Percentiles rank a stretch among this genome's conserved stretches.
Evolutionary conservation across 2,888 invertebrate species (phyloP).

Genomic region (Harmothoe impar): DNA sequence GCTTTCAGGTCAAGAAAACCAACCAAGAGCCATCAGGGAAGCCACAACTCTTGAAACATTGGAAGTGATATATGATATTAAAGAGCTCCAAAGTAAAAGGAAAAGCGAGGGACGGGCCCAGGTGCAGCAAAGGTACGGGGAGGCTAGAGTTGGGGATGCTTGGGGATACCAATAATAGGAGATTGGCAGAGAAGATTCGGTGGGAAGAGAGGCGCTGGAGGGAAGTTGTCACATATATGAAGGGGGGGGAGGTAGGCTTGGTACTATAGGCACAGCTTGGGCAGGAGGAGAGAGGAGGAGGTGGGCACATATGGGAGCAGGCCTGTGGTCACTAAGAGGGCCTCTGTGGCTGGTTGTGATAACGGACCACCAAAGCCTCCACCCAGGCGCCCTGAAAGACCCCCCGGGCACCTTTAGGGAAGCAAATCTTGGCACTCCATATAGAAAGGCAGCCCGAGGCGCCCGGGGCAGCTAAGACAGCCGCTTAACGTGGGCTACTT

Average conservation of each 20-base stretch:
- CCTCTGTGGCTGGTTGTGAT: not conserved
- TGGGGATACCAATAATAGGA: not conserved
- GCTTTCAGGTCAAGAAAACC: too few species aligned
- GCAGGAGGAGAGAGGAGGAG: not conserved
- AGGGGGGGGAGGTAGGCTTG: too few species aligned
- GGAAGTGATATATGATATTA: too few species aligned
- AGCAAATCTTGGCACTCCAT: slow-evolving; percentile 9
- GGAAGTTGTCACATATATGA: not conserved
- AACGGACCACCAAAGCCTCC: not conserved
- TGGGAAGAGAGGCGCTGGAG: not conserved
- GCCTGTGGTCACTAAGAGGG: not conserved
- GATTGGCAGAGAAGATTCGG: not conserved
- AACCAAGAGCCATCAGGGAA: too few species aligned
- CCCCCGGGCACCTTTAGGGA: not conserved
- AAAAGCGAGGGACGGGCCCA: too few species aligned
- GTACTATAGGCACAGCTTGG: not conserved
- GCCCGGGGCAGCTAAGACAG: not conserved
- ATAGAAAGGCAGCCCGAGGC: not conserved
- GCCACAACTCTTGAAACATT: too few species aligned
- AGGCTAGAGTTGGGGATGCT: too few species aligned
- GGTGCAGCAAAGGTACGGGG: too few species aligned
- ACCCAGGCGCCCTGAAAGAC: not conserved
- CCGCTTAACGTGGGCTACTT: not conserved
- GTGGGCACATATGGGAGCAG: not conserved
- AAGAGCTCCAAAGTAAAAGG: too few species aligned